Conservation (phyloP, 2,113 vertebrate species). For the Ia io region DNA sequence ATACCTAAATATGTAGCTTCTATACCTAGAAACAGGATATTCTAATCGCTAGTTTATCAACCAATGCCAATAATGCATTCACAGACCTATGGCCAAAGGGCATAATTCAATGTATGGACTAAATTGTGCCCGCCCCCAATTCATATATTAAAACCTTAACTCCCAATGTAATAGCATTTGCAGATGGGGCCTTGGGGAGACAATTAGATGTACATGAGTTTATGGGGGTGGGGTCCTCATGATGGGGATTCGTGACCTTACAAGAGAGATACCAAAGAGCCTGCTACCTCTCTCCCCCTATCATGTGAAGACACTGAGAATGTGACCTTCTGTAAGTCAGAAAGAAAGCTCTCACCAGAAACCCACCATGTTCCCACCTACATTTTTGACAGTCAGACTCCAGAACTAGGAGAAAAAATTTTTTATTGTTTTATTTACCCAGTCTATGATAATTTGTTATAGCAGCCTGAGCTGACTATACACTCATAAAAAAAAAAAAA, state of each 20-base stretch:
- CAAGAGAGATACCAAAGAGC: not conserved
- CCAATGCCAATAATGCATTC: not conserved
- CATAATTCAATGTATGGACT: not conserved
- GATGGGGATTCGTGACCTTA: not conserved
- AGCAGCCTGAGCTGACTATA: not conserved
- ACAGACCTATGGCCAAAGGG: not conserved
- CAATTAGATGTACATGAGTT: not conserved
- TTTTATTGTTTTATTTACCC: not conserved
- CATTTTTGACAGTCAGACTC: not conserved
- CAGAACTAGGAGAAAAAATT: not conserved
- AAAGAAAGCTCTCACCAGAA: not conserved
- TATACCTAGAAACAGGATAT: not conserved
- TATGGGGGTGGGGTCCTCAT: not conserved
- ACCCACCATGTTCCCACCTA: not conserved
- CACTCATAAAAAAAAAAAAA: not conserved
- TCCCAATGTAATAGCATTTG: not conserved
- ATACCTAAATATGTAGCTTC: not conserved
- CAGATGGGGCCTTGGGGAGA: not conserved
- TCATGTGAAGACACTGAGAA: not conserved
- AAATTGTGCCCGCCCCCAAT: accelerated
- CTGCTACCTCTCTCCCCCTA: accelerated
- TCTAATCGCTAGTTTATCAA: not conserved
- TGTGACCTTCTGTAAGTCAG: not conserved
- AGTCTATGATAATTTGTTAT: not conserved
- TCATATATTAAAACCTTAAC: not conserved